Evolutionary conservation across 2,797 vertebrate genomes (phyloP).

Genomic region (Sarcophilus harrisii): DNA sequence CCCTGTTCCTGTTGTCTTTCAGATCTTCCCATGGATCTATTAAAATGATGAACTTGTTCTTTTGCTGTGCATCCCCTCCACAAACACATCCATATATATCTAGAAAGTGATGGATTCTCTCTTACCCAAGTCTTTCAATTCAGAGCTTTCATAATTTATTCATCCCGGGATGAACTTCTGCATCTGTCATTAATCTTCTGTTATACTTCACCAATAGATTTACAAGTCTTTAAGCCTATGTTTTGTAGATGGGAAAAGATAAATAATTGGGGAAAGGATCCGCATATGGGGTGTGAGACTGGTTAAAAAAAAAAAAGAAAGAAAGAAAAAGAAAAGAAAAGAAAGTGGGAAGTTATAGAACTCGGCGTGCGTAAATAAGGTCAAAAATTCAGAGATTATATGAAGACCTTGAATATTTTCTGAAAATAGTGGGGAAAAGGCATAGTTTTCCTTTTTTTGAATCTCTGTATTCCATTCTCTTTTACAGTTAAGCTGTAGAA

Average conservation of each 20-base stretch:
- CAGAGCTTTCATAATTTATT: slow-evolving; percentile 43
- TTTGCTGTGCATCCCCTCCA: not conserved
- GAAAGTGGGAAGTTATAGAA: not conserved
- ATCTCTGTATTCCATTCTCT: not conserved
- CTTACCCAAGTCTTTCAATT: slow-evolving; percentile 12
- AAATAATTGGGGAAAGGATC: slow-evolving; percentile 8
- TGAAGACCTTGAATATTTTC: slow-evolving; percentile 18
- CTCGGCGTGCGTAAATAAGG: not conserved
- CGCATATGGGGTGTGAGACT: not conserved
- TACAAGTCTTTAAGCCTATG: slow-evolving; percentile 3
- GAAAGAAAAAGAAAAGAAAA: too few relatives aligned
- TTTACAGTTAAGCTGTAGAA: not conserved
- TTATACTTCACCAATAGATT: slow-evolving; percentile 22
- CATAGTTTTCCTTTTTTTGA: slow-evolving; percentile 1
- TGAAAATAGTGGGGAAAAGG: slow-evolving; percentile 1
- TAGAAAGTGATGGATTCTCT: not conserved
- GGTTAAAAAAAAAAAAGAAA: slow-evolving; percentile 19
- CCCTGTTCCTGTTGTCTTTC: not conserved
- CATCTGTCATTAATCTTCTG: slow-evolving; percentile 30
- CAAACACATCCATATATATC: not conserved
- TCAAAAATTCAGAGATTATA: slow-evolving; percentile 23
- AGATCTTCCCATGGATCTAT: not conserved
- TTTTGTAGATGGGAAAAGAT: slow-evolving; percentile 14
- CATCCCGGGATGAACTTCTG: slow-evolving; percentile 26
- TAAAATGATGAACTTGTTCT: not conserved